phyloP scores from a whole-genome alignment of 2,113 vertebrate species.

The Aegotheles bennettii region DNA sequence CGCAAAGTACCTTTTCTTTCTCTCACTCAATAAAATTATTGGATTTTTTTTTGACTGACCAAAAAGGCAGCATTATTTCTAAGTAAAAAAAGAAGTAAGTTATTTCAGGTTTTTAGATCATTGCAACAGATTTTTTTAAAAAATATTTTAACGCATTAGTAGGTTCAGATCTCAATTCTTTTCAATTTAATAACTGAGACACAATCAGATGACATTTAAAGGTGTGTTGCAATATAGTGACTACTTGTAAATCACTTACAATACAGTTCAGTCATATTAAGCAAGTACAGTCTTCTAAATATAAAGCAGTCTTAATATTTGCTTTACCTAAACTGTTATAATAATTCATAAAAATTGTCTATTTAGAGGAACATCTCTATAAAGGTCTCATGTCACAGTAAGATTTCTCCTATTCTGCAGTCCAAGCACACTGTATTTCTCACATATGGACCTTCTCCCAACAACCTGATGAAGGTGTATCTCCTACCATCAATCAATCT shows the following conservation, averaged over 20 bases:
- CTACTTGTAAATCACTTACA: not conserved
- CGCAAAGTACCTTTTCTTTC: not conserved
- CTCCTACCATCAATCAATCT: not conserved
- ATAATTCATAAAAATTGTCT: not conserved
- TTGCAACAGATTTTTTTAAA: not conserved
- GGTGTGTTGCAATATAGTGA: not conserved
- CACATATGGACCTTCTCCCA: not conserved
- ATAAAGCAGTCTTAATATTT: not conserved
- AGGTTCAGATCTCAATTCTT: not conserved
- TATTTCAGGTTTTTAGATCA: not conserved
- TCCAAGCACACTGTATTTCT: not conserved
- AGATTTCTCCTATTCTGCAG: not conserved
- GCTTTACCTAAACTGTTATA: not conserved
- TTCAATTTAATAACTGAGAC: not conserved
- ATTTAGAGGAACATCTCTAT: not conserved
- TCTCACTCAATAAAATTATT: not conserved
- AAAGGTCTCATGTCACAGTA: not conserved
- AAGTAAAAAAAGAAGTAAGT: not conserved
- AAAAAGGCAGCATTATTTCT: not conserved
- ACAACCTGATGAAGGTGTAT: not conserved
- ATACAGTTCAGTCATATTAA: not conserved
- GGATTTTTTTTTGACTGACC: not conserved
- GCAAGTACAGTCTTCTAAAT: not conserved
- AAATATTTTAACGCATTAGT: not conserved
- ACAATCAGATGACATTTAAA: not conserved